Base-by-base conservation (phyloP, 64 coral and sea anemone genomes). In the Porites lutea region DNA sequence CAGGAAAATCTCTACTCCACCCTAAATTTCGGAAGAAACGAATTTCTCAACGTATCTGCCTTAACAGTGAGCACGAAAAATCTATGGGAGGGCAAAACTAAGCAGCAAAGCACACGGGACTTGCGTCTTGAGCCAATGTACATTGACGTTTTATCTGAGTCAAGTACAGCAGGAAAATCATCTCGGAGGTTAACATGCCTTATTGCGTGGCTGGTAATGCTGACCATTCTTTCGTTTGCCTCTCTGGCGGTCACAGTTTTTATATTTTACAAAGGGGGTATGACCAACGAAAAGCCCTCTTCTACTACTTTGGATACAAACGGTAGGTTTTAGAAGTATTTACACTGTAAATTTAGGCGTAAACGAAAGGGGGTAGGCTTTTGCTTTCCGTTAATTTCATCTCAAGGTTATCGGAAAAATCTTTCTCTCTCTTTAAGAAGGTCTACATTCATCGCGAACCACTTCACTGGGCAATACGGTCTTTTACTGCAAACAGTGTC, bases 121-220 rank as follows among this genome's bases (percentile, higher is more conserved):
- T 12, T 59, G 53, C 44, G 52, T 52, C 53, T 84, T 8, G 81
- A 84, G 48, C 81, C 81, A 4, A 84, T 84, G 81, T 84, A 84
- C 23, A 84, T 84, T 2, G 81, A 84, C 46, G 81, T 69, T 18
- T 46, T 84, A 47, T 49, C 73, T 3, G 63, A 84, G 6, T 20
- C 15, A 52, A 16, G 62, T 16, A 52, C 18, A 68, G 48, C 63
- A 3, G 53, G 46, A 5, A 84, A 84, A 48, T 66, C 46, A 51
- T 84, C 81, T 52, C 81, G 81, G 9, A 67, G 48, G 63, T 68
- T 65, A 18, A 84, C 67, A 69, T 84, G 81, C 16, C 3, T 69
- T n/a, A 19, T 84, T 0, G 18, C 16, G 0, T 84, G 81, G 81
- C 9, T 84, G 62, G 19, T 69, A 0, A 52, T 69, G 2, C 21